These are phyloP conservation scores for Erethizon dorsatum DNA, from an alignment of 2,797 vertebrate genomes.

Conservation along the genomic window DNA sequence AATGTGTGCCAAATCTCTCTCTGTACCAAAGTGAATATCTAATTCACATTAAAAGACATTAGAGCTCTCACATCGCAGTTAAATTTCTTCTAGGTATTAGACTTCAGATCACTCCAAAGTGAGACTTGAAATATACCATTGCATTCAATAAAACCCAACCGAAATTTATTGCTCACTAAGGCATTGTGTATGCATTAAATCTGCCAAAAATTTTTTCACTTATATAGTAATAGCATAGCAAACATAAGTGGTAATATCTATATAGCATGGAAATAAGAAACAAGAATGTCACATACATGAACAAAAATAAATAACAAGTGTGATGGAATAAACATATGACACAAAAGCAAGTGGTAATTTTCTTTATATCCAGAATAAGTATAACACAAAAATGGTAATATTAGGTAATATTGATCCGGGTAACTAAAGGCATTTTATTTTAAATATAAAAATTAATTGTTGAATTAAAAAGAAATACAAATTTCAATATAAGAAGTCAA, in stretches of 20 bases:
- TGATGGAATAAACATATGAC: not conserved
- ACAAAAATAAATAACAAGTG: not conserved
- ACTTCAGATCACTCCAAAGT: not conserved
- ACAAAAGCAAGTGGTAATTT: not conserved
- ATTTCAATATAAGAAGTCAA: slow-evolving; percentile 65
- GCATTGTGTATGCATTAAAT: not conserved
- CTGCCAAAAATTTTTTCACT: not conserved
- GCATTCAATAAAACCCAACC: not conserved
- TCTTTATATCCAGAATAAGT: slow-evolving; percentile 34
- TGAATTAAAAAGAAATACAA: not conserved
- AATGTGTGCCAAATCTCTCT: not conserved
- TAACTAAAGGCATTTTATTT: slow-evolving; percentile 54
- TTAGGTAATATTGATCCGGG: not conserved
- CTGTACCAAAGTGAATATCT: not conserved
- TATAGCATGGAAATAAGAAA: not conserved
- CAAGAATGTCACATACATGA: not conserved
- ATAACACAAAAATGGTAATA: slow-evolving; percentile 47
- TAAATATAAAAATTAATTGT: not conserved
- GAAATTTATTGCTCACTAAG: slow-evolving; percentile 17
- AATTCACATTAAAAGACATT: slow-evolving; percentile 56
- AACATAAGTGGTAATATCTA: not conserved
- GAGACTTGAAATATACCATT: slow-evolving; percentile 36
- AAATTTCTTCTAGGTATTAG: slow-evolving; percentile 56
- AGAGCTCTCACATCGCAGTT: not conserved
- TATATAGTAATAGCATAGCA: not conserved